Evolutionary conservation across 2,888 invertebrate species (phyloP), one percentile per base, ranked within the genome.

Genomic region (Ochlodes sylvanus): DNA sequence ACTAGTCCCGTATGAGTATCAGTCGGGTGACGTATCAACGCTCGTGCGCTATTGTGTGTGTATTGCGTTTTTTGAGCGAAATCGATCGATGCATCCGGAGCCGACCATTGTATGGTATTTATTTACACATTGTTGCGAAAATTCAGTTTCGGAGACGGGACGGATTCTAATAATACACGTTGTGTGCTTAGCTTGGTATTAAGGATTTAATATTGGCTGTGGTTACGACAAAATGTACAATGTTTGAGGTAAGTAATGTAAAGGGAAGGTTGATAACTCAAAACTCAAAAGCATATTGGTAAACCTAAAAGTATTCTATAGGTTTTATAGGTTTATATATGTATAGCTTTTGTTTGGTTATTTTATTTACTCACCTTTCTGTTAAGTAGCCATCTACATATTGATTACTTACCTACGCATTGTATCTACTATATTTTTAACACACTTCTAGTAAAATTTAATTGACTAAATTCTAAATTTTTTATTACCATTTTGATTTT

Each of bases 11-110:
- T 75, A 76, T 77, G 76, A 79, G 81, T 81, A 81, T 82, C 82
- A 76, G 77, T 77, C 79, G 81, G 82, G 81, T 82, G 83, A 85
- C 81, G 84, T 84, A 83, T 85, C 80, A 86, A 89, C 90, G 77
- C 83, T 83, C 82, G 83, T 86, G 88, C 86, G 83, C 89, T 88
- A 86, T 90, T 86, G 83, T 38, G 38, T 89, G 87, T 87, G 89
- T 86, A 88, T 90, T 87, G 88, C 86, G 79, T 90, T 90, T 92
- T 91, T 90, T 89, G 81, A 85, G 82, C 85, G 90, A 90, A 91
- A 91, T 90, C 87, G 89, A 90, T 90, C 91, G 81, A 77, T 73
- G 77, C 78, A 83, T 81, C 86, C 85, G 84, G 79, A 80, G 72
- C 75, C 75, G 72, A 78, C 80, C 78, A 84, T 82, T 84, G 85